phyloP scores from a whole-genome alignment of 1,140 invertebrate species.

The Babylonia areolata region DNA sequence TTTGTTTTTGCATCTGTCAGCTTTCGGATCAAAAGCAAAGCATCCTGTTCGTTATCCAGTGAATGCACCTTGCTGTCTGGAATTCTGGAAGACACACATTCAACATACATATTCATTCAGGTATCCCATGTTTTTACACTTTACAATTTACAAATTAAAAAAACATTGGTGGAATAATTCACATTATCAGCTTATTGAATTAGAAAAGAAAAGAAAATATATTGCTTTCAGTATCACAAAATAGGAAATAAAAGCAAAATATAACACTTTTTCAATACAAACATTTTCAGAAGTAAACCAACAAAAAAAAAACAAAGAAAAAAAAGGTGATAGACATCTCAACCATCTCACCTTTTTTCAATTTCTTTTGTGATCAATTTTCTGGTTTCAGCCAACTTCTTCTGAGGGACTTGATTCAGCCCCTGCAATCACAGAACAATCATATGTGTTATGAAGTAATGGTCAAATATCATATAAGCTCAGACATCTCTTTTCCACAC shows the following conservation, averaged over 20 bases:
- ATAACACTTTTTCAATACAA: too few relatives aligned
- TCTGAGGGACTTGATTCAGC: constrained; percentile 42
- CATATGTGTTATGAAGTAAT: too few relatives aligned
- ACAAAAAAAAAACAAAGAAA: not conserved
- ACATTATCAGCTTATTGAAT: too few relatives aligned
- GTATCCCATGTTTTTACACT: too few relatives aligned
- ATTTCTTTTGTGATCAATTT: constrained; percentile 85
- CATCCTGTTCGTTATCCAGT: constrained; percentile 86
- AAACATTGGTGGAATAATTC: too few relatives aligned
- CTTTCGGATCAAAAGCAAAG: constrained; percentile 85
- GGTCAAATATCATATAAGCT: too few relatives aligned
- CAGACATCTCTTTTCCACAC: too few relatives aligned
- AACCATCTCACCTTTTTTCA: constrained; percentile 80
- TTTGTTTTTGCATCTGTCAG: constrained; percentile 89
- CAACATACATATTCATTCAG: too few relatives aligned
- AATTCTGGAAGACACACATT: constrained; percentile 77
- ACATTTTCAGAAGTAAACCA: not conserved
- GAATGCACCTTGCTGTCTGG: constrained; percentile 88
- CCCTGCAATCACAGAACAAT: constrained; percentile 1
- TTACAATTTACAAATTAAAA: too few relatives aligned
- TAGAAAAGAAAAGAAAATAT: too few relatives aligned
- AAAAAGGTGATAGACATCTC: not conserved
- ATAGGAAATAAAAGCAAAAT: too few relatives aligned
- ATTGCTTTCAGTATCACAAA: too few relatives aligned
- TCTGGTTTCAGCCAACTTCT: constrained; percentile 85